Percentiles rank a stretch among this genome's conserved stretches.
Conservation (phyloP, 2,113 vertebrate species). For the Sceloporus undulatus region DNA sequence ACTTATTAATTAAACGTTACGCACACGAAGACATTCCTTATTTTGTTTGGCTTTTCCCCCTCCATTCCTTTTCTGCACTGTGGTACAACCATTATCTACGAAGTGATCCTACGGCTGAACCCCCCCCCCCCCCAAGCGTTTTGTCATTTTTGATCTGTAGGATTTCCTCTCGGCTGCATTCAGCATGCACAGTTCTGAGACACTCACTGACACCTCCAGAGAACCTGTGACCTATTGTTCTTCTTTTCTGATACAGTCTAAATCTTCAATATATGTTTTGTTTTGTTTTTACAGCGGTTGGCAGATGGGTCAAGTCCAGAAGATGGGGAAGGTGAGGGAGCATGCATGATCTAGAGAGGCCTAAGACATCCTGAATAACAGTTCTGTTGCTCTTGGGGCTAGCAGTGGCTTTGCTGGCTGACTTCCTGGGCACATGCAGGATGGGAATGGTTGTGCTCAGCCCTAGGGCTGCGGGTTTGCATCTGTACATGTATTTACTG, state of each 20-base stretch:
- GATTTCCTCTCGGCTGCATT: neutral
- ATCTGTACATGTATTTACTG: neutral
- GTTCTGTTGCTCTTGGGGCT: too few species aligned
- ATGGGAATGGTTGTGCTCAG: too few species aligned
- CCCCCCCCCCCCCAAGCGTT: too few species aligned
- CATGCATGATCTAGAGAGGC: neutral
- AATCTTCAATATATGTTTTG: neutral
- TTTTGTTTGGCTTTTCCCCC: neutral
- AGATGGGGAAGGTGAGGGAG: constrained; percentile 91
- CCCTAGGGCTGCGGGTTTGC: too few species aligned
- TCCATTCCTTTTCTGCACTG: neutral
- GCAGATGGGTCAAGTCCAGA: constrained; percentile 95
- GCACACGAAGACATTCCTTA: too few species aligned
- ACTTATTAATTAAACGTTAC: too few species aligned
- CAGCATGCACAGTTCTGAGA: too few species aligned
- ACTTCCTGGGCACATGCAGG: too few species aligned
- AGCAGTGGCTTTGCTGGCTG: too few species aligned
- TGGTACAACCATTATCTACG: neutral
- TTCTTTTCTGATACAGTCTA: neutral
- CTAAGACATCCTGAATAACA: neutral
- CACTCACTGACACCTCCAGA: neutral
- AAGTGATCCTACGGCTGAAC: neutral
- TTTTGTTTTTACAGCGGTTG: constrained; percentile 86
- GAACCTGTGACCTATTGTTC: too few species aligned
- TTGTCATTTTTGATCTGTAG: neutral